Conservation (phyloP, 2,113 vertebrate species). For the Chlamydotis undulata region DNA sequence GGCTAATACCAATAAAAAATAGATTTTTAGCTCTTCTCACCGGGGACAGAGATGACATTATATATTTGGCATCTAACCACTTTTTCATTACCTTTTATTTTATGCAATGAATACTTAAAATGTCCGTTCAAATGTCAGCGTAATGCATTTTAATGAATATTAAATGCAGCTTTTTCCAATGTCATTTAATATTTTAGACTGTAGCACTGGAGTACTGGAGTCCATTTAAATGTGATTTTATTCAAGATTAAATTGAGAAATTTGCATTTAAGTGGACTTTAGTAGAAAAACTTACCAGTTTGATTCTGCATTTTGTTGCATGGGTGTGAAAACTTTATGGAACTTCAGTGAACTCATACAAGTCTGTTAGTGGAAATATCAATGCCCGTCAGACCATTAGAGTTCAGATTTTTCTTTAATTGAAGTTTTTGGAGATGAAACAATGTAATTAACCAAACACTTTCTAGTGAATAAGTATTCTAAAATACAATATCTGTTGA, state of each 20-base stretch:
- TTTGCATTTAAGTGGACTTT: slow-evolving; percentile 19
- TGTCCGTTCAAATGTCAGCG: not conserved
- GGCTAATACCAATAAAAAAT: not conserved
- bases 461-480: not conserved
- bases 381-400: not conserved
- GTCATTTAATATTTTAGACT: not conserved
- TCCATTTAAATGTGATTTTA: not conserved
- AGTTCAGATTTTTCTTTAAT: not conserved
- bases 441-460: not conserved
- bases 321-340: not conserved
- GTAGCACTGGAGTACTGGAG: not conserved
- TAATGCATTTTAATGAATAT: slow-evolving; percentile 24
- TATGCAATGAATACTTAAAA: not conserved
- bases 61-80: not conserved
- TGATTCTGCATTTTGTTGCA: not conserved
- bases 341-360: not conserved
- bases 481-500: not conserved
- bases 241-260: not conserved
- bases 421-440: not conserved
- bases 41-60: not conserved
- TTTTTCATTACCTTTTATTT: slow-evolving; percentile 20
- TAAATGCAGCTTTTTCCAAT: not conserved
- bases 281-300: not conserved
- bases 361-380: not conserved
- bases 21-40: not conserved